Evolutionary conservation across 35 echinoderm and acorn worm species (phyloP).

Genomic region (Heliocidaris tuberculata): DNA sequence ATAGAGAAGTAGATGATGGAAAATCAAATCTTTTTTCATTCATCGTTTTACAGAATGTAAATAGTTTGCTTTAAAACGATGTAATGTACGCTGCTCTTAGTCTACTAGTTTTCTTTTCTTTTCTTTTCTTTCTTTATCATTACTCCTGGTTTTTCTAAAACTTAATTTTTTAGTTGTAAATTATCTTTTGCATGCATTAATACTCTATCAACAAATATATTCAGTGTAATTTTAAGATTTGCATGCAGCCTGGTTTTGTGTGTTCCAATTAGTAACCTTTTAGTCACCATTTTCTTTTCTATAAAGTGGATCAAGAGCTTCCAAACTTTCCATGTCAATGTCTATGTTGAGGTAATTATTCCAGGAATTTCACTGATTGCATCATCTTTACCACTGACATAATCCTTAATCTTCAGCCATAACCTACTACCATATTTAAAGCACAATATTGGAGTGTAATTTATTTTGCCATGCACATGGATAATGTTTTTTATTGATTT

Average conservation of each 20-base stretch:
- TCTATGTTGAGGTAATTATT: constrained; percentile 44
- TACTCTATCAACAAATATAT: too few species aligned
- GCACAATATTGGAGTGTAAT: background rate
- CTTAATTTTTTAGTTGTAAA: background rate
- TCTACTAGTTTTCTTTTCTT: background rate
- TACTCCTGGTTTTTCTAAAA: background rate
- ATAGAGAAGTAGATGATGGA: too few species aligned
- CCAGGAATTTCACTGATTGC: background rate
- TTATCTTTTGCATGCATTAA: background rate
- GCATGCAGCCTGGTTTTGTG: background rate
- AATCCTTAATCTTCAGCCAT: background rate
- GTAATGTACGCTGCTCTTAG: too few species aligned
- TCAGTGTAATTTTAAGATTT: background rate
- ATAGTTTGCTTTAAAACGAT: too few species aligned
- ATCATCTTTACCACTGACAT: background rate
- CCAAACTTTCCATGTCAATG: constrained; percentile 59
- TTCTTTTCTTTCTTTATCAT: background rate
- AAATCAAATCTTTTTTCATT: too few species aligned
- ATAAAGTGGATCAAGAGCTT: constrained; percentile 59
- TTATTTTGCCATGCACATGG: background rate
- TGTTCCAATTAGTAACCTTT: background rate
- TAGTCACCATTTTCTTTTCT: background rate
- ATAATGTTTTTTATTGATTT: background rate
- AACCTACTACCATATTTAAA: background rate
- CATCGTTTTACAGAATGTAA: too few species aligned